phyloP scores from a whole-genome alignment of 2,888 invertebrate genomes.

The Cheilosia variabilis region DNA sequence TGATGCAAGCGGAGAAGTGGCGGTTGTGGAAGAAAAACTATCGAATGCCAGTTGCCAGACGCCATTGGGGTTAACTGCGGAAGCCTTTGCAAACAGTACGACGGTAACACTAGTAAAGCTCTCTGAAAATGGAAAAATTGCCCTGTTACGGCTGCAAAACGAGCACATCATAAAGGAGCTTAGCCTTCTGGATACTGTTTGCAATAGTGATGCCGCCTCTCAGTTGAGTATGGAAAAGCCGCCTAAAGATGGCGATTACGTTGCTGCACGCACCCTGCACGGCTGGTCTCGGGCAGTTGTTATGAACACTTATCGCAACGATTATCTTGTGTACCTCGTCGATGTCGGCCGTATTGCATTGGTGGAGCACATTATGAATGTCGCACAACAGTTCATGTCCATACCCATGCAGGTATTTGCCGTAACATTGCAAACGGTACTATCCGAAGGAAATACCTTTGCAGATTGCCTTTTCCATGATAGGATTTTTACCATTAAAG shows the following conservation, averaged over 20 bases:
- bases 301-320: slow-evolving; percentile 70
- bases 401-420: slow-evolving; percentile 76
- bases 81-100: slow-evolving; percentile 52
- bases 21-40: slow-evolving; percentile 71
- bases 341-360: slow-evolving; percentile 76
- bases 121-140: slow-evolving; percentile 71
- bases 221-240: slow-evolving; percentile 47
- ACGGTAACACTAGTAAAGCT: slow-evolving; percentile 66
- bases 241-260: slow-evolving; percentile 73
- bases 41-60: slow-evolving; percentile 18
- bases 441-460: slow-evolving; percentile 44
- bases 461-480: slow-evolving; percentile 50
- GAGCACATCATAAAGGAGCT: slow-evolving; percentile 12
- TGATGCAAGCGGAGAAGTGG: slow-evolving; percentile 51
- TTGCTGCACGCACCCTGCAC: slow-evolving; percentile 69
- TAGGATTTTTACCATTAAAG: slow-evolving; percentile 47
- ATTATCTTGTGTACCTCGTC: slow-evolving; percentile 75
- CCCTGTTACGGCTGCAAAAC: slow-evolving; percentile 58
- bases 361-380: slow-evolving; percentile 70
- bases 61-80: slow-evolving; percentile 64
- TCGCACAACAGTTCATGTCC: slow-evolving; percentile 69
- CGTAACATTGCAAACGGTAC: slow-evolving; percentile 53
- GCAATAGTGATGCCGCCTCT: slow-evolving; percentile 58
- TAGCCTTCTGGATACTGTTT: slow-evolving; percentile 36
- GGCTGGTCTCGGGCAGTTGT: slow-evolving; percentile 77